A percentile compares a stretch with the other conserved stretches of the same genome.
phyloP scores from a whole-genome alignment of 2,888 invertebrate genomes.

The Amphipyra berbera region DNA sequence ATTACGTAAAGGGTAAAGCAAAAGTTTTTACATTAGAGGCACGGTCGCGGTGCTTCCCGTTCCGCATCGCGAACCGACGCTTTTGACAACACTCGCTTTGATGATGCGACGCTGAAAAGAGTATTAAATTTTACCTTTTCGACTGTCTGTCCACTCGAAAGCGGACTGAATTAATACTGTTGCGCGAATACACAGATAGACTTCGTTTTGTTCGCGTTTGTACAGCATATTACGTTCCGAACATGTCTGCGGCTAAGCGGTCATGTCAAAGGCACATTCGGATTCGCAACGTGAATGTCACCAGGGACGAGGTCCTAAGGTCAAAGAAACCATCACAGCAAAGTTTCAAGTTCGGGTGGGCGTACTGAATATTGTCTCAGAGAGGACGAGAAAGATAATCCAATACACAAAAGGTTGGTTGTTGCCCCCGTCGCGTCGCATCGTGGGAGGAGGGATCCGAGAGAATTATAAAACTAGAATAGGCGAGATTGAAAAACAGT shows the following conservation, averaged over 20 bases:
- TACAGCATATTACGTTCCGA: slow-evolving; percentile 51
- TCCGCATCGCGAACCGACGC: slow-evolving; percentile 81
- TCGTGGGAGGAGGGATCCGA: slow-evolving; percentile 57
- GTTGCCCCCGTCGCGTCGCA: slow-evolving; percentile 32
- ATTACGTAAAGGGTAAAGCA: slow-evolving; percentile 85
- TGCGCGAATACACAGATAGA: slow-evolving; percentile 68
- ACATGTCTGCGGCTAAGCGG: slow-evolving; percentile 67
- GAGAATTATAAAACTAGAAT: slow-evolving; percentile 56
- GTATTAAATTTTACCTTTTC: slow-evolving; percentile 84
- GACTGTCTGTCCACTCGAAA: slow-evolving; percentile 75
- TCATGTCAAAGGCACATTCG: slow-evolving; percentile 74
- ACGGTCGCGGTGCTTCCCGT: slow-evolving; percentile 79
- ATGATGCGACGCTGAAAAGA: slow-evolving; percentile 78
- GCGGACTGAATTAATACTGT: slow-evolving; percentile 78
- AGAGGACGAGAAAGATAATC: slow-evolving; percentile 77
- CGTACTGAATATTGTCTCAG: slow-evolving; percentile 80
- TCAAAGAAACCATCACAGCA: slow-evolving; percentile 82
- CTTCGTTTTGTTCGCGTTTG: slow-evolving; percentile 64
- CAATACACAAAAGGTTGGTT: slow-evolving; percentile 73
- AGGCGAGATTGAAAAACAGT: slow-evolving; percentile 48
- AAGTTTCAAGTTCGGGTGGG: slow-evolving; percentile 75
- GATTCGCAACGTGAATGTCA: slow-evolving; percentile 75
- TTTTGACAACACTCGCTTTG: slow-evolving; percentile 87
- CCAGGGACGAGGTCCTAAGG: slow-evolving; percentile 76
- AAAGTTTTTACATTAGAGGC: slow-evolving; percentile 88